These are phyloP conservation scores for Fragum fragum DNA, from an alignment of 2,888 invertebrate species.

Conservation along the genomic window DNA sequence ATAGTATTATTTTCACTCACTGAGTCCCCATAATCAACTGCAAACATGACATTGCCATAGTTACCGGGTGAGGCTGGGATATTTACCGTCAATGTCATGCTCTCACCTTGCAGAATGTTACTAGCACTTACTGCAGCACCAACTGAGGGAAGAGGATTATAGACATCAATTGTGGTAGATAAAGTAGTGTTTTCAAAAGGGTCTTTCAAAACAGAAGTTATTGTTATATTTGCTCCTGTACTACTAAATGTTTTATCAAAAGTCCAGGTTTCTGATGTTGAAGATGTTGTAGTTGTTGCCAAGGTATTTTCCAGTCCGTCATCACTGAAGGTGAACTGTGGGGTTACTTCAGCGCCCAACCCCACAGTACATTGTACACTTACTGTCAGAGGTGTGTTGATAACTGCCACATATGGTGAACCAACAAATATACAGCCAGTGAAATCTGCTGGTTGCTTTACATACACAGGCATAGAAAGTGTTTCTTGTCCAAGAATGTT, in stretches of 20 bases:
- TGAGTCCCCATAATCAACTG: constrained; percentile 64
- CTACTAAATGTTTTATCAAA: constrained; percentile 34
- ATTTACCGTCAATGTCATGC: constrained; percentile 33
- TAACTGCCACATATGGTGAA: constrained; percentile 45
- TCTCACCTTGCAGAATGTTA: constrained; percentile 16
- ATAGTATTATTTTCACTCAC: constrained; percentile 10
- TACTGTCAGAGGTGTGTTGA: constrained; percentile 37
- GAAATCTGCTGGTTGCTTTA: constrained; percentile 46
- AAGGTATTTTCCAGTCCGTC: constrained; percentile 33
- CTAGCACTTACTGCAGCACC: constrained; percentile 21
- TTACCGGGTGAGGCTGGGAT: constrained; percentile 46
- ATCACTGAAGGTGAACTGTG: constrained; percentile 48
- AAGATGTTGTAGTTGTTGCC: constrained; percentile 23
- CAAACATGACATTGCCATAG: constrained; percentile 58
- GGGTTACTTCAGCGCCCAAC: constrained; percentile 46
- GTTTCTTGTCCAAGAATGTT: constrained; percentile 42
- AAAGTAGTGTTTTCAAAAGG: constrained; percentile 30
- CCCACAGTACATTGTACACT: constrained; percentile 45
- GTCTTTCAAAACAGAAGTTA: constrained; percentile 41
- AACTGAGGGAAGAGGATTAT: constrained; percentile 50
- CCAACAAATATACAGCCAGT: constrained; percentile 32
- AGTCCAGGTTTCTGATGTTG: constrained; percentile 37
- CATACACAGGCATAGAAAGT: constrained; percentile 32
- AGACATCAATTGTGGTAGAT: constrained; percentile 41
- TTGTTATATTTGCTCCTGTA: constrained; percentile 20